These are phyloP conservation scores for Gallinago jamesoni DNA, from an alignment of 2,113 vertebrate genomes.

Conservation along the genomic window DNA sequence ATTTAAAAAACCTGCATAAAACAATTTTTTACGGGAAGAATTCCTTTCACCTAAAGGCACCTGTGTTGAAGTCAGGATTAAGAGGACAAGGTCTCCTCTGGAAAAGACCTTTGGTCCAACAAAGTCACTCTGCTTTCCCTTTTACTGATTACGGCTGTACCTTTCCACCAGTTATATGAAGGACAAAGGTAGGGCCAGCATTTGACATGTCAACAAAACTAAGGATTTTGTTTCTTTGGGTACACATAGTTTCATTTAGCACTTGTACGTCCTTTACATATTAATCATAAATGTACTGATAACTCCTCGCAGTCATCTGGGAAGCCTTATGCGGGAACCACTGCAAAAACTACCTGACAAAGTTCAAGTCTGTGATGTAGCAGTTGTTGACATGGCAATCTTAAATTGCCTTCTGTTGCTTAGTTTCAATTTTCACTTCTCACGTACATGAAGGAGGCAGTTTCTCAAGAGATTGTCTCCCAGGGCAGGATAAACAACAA, in stretches of 20 bases:
- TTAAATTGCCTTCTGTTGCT: background rate
- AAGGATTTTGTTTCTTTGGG: background rate
- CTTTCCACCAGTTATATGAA: background rate
- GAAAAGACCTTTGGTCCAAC: background rate
- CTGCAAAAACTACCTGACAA: background rate
- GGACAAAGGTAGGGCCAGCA: background rate
- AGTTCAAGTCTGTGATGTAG: background rate
- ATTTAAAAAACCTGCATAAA: background rate
- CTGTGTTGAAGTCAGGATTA: background rate
- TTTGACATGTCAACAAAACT: background rate
- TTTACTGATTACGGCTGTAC: background rate
- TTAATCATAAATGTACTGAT: background rate
- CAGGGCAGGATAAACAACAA: background rate
- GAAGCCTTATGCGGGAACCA: background rate
- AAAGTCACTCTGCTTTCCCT: background rate
- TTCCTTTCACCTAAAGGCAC: background rate
- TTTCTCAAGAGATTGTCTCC: background rate
- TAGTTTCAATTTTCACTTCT: background rate
- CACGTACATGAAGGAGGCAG: background rate
- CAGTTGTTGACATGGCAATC: background rate
- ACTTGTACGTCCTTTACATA: fast-evolving
- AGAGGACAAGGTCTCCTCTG: background rate
- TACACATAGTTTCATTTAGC: background rate
- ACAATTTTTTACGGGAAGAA: background rate
- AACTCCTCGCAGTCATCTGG: background rate